Evolutionary conservation across 2,888 invertebrate genomes (phyloP).

Genomic region (Parnassius smintheus): DNA sequence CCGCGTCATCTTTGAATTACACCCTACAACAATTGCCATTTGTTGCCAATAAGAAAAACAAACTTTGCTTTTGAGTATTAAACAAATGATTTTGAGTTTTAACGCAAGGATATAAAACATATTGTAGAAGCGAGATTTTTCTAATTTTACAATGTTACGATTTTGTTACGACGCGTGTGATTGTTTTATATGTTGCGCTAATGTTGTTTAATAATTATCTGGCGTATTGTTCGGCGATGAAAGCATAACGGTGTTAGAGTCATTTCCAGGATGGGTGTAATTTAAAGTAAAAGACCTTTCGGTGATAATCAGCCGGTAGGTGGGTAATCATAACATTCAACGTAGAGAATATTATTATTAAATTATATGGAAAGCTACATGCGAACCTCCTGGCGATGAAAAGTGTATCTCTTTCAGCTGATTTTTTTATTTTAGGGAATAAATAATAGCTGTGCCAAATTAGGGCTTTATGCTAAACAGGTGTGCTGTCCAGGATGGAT

Average conservation of each 20-base stretch:
- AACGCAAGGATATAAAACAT: slow-evolving; percentile 3
- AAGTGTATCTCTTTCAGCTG: too few relatives aligned
- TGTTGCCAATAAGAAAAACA: slow-evolving; percentile 58
- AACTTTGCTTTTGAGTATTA: slow-evolving; percentile 33
- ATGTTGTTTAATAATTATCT: slow-evolving; percentile 77
- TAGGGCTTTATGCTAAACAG: too few relatives aligned
- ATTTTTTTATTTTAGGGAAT: too few relatives aligned
- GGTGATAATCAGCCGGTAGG: too few relatives aligned
- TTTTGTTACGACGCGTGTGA: slow-evolving; percentile 37
- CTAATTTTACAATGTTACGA: slow-evolving; percentile 23
- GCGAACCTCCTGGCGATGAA: too few relatives aligned
- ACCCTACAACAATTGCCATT: slow-evolving; percentile 65
- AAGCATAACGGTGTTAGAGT: slow-evolving; percentile 53
- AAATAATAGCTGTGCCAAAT: too few relatives aligned
- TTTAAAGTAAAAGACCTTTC: slow-evolving; percentile 51
- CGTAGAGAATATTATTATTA: too few relatives aligned
- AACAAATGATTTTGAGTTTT: slow-evolving; percentile 35
- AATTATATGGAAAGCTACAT: too few relatives aligned
- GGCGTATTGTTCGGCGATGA: slow-evolving; percentile 58
- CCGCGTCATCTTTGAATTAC: slow-evolving; percentile 73
- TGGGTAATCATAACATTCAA: too few relatives aligned
- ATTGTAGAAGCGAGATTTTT: slow-evolving; percentile 30
- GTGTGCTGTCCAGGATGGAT: too few relatives aligned
- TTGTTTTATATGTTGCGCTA: slow-evolving; percentile 72
- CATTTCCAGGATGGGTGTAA: slow-evolving; percentile 56